Evolutionary conservation across 1,140 invertebrate genomes (phyloP).

Genomic region (Drosophila azteca): DNA sequence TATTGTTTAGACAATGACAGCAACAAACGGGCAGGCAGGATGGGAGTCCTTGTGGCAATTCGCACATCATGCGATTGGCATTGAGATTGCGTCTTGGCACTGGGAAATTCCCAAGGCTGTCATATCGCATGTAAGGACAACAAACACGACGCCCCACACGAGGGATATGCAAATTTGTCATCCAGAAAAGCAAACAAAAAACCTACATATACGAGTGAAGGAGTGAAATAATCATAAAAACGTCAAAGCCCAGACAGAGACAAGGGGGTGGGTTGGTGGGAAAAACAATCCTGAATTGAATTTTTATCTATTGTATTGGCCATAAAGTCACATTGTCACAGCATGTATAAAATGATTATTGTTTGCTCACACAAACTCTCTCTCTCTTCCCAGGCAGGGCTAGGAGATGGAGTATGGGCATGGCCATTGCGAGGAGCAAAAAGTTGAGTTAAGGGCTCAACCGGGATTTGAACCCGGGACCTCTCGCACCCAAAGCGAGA

Average conservation of each 20-base stretch:
- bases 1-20: constrained; percentile 69
- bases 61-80: constrained; percentile 80
- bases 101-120: constrained; percentile 74
- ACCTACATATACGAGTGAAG: constrained; percentile 40
- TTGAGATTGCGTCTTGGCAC: constrained; percentile 65
- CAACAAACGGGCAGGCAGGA: neutral
- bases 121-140: constrained; percentile 75
- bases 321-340: constrained; percentile 82
- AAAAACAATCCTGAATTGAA: constrained; percentile 79
- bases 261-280: neutral
- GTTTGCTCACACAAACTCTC: constrained; percentile 32
- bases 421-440: constrained; percentile 4
- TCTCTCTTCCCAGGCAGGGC: neutral
- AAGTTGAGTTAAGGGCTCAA: constrained; percentile 85
- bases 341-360: constrained; percentile 61
- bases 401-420: no score
- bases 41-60: constrained; percentile 66
- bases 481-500: constrained; percentile 95
- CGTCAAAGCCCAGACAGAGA: constrained; percentile 40
- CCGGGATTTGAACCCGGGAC: constrained; percentile 95
- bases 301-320: constrained; percentile 81
- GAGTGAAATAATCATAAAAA: constrained; percentile 83
- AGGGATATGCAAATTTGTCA: constrained; percentile 78
- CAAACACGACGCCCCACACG: constrained; percentile 16
- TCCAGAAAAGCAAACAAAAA: constrained; percentile 59